Conservation (phyloP, 2,888 invertebrate genomes). For the Beris chalybata region DNA sequence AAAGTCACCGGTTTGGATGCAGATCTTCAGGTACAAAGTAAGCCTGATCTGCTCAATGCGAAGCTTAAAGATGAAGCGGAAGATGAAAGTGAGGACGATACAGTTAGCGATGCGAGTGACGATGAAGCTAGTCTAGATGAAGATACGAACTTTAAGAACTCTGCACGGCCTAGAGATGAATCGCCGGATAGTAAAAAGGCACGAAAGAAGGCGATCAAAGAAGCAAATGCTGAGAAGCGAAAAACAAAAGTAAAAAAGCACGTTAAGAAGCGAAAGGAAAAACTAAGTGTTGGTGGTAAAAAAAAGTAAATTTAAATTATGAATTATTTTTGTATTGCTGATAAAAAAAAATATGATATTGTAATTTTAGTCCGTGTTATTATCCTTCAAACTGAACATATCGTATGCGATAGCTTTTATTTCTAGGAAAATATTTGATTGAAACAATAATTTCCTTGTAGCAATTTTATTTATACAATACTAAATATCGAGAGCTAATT, state of each 20-base stretch:
- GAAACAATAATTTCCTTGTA: too few relatives aligned
- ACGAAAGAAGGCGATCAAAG: conserved; percentile 86
- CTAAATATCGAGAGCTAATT: too few relatives aligned
- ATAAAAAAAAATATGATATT: conserved; percentile 19
- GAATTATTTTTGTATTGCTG: background rate
- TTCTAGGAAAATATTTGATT: too few relatives aligned
- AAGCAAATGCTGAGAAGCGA: conserved; percentile 83
- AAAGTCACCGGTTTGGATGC: conserved; percentile 83
- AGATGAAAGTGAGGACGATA: conserved; percentile 39
- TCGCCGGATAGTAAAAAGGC: conserved; percentile 77
- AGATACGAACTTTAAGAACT: conserved; percentile 62
- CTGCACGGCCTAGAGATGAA: conserved; percentile 76
- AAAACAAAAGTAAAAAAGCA: conserved; percentile 91
- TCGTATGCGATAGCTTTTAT: too few relatives aligned
- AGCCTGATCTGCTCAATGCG: conserved; percentile 64
- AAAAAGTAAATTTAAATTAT: conserved; percentile 1
- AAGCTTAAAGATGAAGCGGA: conserved; percentile 44
- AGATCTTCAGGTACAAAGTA: conserved; percentile 73
- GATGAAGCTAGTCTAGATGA: conserved; percentile 43
- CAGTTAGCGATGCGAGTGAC: conserved; percentile 30
- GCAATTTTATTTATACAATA: too few relatives aligned
- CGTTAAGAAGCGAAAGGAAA: conserved; percentile 86
- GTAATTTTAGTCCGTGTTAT: background rate
- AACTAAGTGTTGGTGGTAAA: conserved; percentile 56
- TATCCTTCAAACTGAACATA: too few relatives aligned